A percentile compares a stretch with the other conserved stretches of the same genome.
These are phyloP conservation scores for Orientallactaga sibirica DNA, from an alignment of 2,797 vertebrate species.

Conservation along the genomic window DNA sequence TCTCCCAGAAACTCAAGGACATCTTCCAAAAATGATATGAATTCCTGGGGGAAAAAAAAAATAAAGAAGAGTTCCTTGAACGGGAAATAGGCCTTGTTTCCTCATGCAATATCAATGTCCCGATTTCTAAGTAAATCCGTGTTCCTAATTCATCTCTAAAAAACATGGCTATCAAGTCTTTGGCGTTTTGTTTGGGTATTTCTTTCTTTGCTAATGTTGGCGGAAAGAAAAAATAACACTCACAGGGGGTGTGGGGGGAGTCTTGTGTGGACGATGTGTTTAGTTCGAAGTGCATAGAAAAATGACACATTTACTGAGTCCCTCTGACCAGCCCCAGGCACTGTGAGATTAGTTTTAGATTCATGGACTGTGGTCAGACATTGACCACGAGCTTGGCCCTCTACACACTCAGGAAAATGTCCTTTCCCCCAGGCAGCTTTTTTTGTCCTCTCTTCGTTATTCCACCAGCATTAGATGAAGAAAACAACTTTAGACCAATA, in stretches of 20 bases:
- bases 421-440: constrained; percentile 85
- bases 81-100: neutral
- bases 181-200: constrained; percentile 63
- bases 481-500: constrained; percentile 82
- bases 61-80: neutral
- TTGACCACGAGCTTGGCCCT: constrained; percentile 85
- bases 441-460: constrained; percentile 84
- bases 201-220: constrained; percentile 78
- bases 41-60: neutral
- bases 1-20: constrained; percentile 30
- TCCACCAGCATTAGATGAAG: constrained; percentile 81
- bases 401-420: constrained; percentile 84
- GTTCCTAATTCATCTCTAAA: constrained; percentile 61
- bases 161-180: constrained; percentile 39
- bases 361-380: constrained; percentile 87
- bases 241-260: constrained; percentile 76
- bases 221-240: constrained; percentile 73
- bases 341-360: constrained; percentile 90
- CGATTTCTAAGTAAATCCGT: constrained; percentile 32
- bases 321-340: constrained; percentile 86
- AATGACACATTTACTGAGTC: constrained; percentile 85
- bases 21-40: constrained; percentile 1
- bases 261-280: constrained; percentile 82
- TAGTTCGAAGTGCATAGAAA: constrained; percentile 84
- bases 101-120: neutral